Conservation (phyloP, 2,797 vertebrate species). For the Enteromius argenteus region DNA sequence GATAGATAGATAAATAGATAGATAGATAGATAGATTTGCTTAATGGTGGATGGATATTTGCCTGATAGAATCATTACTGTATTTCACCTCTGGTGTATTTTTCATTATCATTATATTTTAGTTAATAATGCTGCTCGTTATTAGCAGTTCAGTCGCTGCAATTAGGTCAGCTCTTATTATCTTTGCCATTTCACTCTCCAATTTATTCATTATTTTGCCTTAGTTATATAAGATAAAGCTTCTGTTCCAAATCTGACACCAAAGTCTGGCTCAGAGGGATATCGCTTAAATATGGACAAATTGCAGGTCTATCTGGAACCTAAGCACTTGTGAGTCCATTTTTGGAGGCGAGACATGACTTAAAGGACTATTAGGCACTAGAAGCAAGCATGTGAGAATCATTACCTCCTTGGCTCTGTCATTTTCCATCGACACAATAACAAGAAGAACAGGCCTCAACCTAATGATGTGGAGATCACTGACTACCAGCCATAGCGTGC, state of each 20-base stretch:
- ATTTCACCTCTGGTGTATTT: not conserved
- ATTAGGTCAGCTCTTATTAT: slow-evolving; percentile 20
- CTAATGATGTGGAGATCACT: slow-evolving; percentile 8
- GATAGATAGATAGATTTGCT: not conserved
- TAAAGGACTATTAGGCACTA: slow-evolving; percentile 11
- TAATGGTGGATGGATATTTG: not conserved
- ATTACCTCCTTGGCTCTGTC: slow-evolving; percentile 18
- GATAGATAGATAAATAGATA: not conserved
- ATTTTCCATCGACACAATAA: slow-evolving; percentile 28
- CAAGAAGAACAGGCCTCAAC: slow-evolving; percentile 15
- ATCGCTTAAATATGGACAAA: not conserved
- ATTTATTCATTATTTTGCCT: slow-evolving; percentile 38
- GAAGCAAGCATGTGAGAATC: slow-evolving; percentile 14
- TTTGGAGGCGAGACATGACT: not conserved
- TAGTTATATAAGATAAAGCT: slow-evolving; percentile 39
- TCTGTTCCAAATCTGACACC: slow-evolving; percentile 30
- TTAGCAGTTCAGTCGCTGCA: not conserved
- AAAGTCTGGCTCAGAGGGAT: slow-evolving; percentile 25
- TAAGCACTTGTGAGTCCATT: not conserved
- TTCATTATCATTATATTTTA: slow-evolving; percentile 31
- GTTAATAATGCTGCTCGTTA: not conserved
- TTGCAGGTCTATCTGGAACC: not conserved
- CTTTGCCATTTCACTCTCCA: slow-evolving; percentile 36
- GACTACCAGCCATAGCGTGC: not conserved
- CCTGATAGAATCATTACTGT: not conserved